These are phyloP conservation scores for Meleagris gallopavo DNA, from an alignment of 2,113 vertebrate species.

Conservation along the genomic window DNA sequence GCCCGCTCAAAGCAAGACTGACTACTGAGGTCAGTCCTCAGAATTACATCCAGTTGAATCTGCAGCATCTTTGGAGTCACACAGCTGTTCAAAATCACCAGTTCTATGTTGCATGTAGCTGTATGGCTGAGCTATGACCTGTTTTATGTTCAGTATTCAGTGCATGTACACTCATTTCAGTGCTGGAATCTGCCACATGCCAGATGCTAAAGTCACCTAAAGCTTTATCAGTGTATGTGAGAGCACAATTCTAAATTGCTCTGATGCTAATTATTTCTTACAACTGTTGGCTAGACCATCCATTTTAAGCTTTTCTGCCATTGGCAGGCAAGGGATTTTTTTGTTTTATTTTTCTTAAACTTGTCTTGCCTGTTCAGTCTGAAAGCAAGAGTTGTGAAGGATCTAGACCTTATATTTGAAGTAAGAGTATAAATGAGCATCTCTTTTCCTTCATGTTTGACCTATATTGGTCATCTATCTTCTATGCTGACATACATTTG, in stretches of 20 bases:
- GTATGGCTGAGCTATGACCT: rapidly evolving
- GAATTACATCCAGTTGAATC: not conserved
- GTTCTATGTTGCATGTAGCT: not conserved
- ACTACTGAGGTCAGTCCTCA: not conserved
- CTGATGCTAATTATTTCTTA: not conserved
- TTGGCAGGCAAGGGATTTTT: not conserved
- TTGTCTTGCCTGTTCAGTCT: not conserved
- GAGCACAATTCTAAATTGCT: not conserved
- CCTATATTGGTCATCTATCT: not conserved
- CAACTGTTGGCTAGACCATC: not conserved
- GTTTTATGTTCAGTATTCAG: not conserved
- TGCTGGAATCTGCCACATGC: not conserved
- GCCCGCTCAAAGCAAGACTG: not conserved
- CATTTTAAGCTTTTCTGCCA: not conserved
- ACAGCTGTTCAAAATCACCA: not conserved
- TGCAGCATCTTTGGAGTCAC: not conserved
- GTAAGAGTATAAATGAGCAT: not conserved
- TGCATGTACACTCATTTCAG: not conserved
- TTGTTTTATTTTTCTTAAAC: not conserved
- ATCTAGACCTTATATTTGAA: not conserved
- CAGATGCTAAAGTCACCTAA: not conserved
- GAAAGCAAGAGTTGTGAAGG: not conserved
- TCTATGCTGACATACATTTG: not conserved
- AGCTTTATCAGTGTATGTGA: not conserved
- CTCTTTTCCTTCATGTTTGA: not conserved